These are phyloP conservation scores for Taphrorychus bicolor DNA, from an alignment of 2,888 invertebrate species.

Conservation along the genomic window DNA sequence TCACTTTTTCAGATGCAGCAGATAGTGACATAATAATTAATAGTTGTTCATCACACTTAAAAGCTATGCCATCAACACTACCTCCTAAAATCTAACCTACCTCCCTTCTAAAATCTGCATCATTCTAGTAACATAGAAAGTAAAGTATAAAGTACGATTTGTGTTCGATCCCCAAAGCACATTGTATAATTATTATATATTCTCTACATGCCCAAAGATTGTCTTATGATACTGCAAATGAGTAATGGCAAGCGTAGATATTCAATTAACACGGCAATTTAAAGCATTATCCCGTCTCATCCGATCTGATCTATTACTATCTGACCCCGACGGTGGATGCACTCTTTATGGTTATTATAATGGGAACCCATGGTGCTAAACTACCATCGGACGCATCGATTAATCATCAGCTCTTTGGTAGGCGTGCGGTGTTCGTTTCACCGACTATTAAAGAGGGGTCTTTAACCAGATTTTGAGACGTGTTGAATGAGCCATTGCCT, in stretches of 20 bases:
- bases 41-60: not conserved
- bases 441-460: no score
- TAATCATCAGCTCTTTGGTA: not conserved
- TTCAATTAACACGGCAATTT: constrained; percentile 32
- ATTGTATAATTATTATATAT: no score
- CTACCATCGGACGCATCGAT: constrained; percentile 7
- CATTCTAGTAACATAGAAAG: no score
- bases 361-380: constrained; percentile 10
- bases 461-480: not conserved
- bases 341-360: constrained; percentile 17
- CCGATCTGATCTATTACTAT: constrained; percentile 20
- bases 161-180: no score
- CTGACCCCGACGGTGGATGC: constrained; percentile 8
- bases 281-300: constrained; percentile 19
- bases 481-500: not conserved
- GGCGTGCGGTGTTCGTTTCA: not conserved
- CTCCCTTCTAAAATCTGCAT: not conserved
- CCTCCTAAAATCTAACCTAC: no score
- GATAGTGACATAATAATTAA: not conserved
- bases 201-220: not conserved
- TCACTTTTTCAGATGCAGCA: not conserved
- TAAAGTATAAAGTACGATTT: no score
- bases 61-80: not conserved
- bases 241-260: constrained; percentile 24
- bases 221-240: constrained; percentile 4